Percentiles rank a stretch among this genome's conserved stretches.
Conservation (phyloP, 2,797 vertebrate species). For the Euthynnus affinis region DNA sequence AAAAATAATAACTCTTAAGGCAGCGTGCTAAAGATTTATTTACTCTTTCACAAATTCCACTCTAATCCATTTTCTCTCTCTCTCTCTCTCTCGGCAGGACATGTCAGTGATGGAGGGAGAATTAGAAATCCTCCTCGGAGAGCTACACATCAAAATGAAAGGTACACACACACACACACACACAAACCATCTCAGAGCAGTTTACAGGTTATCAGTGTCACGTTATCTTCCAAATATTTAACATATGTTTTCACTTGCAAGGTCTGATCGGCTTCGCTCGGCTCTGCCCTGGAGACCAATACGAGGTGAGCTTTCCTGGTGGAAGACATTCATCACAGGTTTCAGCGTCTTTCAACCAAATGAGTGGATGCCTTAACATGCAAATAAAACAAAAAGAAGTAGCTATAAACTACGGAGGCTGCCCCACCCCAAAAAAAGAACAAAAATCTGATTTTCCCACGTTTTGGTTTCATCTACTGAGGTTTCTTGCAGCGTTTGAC, state of each 20-base stretch:
- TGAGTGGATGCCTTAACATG: too few relatives aligned
- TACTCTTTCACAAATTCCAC: neutral
- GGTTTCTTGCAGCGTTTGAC: too few relatives aligned
- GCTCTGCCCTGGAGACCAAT: conserved; percentile 97
- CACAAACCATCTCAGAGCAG: conserved; percentile 10
- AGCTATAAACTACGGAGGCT: too few relatives aligned
- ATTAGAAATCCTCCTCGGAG: conserved; percentile 93
- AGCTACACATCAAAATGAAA: conserved; percentile 98
- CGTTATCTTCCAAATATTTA: conserved; percentile 1
- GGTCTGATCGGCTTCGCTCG: conserved; percentile 96
- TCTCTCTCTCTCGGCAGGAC: conserved; percentile 86
- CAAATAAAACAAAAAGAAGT: too few relatives aligned
- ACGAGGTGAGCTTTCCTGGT: conserved; percentile 88
- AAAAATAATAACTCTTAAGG: conserved; percentile 1
- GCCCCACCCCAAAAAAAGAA: too few relatives aligned
- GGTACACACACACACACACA: conserved; percentile 79
- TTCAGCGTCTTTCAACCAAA: too few relatives aligned
- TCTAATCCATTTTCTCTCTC: neutral
- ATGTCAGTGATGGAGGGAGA: conserved; percentile 95
- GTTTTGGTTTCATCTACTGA: too few relatives aligned
- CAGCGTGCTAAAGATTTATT: neutral
- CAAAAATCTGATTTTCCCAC: too few relatives aligned
- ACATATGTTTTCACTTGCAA: conserved; percentile 73
- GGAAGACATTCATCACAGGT: neutral
- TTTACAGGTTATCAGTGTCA: neutral